These are phyloP conservation scores for Tethya wilhelma DNA, from an alignment of 37 sponge, comb jelly and placozoan species.

Conservation along the genomic window DNA sequence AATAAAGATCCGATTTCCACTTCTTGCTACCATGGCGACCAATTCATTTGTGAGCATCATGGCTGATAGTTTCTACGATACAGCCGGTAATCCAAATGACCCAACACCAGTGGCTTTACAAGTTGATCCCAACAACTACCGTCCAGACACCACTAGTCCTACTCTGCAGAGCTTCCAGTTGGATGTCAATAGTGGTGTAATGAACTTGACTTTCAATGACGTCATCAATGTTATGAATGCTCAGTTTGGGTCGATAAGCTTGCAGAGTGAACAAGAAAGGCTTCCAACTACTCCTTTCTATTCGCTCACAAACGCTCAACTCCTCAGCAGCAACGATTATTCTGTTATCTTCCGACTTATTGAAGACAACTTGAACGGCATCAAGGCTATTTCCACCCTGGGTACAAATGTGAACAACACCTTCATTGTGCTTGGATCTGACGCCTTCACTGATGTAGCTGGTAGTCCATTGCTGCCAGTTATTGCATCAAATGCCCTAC, in stretches of 20 bases:
- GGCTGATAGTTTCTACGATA: slow-evolving; percentile 60
- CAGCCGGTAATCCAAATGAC: slow-evolving; percentile 64
- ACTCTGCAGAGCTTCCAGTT: slow-evolving; percentile 57
- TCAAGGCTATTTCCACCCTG: slow-evolving; percentile 63
- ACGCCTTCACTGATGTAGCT: slow-evolving; percentile 65
- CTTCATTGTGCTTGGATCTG: slow-evolving; percentile 59
- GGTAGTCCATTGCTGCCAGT: slow-evolving; percentile 49
- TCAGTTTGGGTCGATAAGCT: slow-evolving; percentile 39
- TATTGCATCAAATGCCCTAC: slow-evolving; percentile 52
- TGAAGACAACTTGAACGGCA: slow-evolving; percentile 43
- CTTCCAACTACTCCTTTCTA: slow-evolving; percentile 25
- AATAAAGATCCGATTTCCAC: slow-evolving; percentile 64
- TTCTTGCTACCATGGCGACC: slow-evolving; percentile 48
- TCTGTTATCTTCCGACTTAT: slow-evolving; percentile 47
- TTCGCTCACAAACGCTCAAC: slow-evolving; percentile 36
- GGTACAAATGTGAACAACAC: slow-evolving; percentile 67
- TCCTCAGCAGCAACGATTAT: slow-evolving; percentile 48
- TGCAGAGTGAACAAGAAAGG: slow-evolving; percentile 61
- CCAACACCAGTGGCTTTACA: slow-evolving; percentile 42
- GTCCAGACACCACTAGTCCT: slow-evolving; percentile 73
- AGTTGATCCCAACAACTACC: slow-evolving; percentile 36
- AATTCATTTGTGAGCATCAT: slow-evolving; percentile 58
- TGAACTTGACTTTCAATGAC: slow-evolving; percentile 85
- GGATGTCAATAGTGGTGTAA: slow-evolving; percentile 66
- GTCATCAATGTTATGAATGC: slow-evolving; percentile 65